A percentile compares a stretch with the other conserved stretches of the same genome.
Evolutionary conservation across 2,888 invertebrate species (phyloP).

Genomic region (Drosophila stalkeri): DNA sequence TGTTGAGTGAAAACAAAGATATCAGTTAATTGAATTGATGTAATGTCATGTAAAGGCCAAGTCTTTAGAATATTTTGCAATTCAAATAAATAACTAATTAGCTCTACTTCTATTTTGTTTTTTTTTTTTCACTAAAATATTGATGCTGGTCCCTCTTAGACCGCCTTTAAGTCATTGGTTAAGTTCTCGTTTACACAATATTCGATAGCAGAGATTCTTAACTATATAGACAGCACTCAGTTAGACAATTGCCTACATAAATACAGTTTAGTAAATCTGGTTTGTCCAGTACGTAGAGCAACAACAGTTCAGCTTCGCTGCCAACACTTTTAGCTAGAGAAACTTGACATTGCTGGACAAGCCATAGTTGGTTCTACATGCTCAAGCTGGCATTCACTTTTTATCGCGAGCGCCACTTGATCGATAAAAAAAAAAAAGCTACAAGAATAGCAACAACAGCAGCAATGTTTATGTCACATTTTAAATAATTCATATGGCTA

Average conservation of each 20-base stretch:
- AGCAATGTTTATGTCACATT: conserved; percentile 44
- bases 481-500: conserved; percentile 52
- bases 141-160: neutral
- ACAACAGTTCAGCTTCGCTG: neutral
- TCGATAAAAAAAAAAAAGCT: conserved; percentile 24
- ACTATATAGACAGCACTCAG: neutral
- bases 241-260: conserved; percentile 29
- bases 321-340: conserved; percentile 29
- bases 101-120: neutral
- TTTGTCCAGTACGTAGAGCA: conserved; percentile 33
- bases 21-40: neutral
- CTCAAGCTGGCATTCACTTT: conserved; percentile 69
- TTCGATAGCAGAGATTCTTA: conserved; percentile 14
- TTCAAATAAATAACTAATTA: neutral
- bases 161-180: neutral
- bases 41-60: neutral
- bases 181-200: conserved; percentile 3
- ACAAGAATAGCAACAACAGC: conserved; percentile 1
- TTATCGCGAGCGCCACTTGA: conserved; percentile 44
- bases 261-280: conserved; percentile 25
- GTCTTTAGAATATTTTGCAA: neutral
- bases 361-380: conserved; percentile 46
- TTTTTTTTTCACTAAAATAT: neutral
- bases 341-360: conserved; percentile 73
- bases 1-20: neutral